phyloP scores from a whole-genome alignment of 2,797 vertebrate genomes.

The Coluber constrictor region DNA sequence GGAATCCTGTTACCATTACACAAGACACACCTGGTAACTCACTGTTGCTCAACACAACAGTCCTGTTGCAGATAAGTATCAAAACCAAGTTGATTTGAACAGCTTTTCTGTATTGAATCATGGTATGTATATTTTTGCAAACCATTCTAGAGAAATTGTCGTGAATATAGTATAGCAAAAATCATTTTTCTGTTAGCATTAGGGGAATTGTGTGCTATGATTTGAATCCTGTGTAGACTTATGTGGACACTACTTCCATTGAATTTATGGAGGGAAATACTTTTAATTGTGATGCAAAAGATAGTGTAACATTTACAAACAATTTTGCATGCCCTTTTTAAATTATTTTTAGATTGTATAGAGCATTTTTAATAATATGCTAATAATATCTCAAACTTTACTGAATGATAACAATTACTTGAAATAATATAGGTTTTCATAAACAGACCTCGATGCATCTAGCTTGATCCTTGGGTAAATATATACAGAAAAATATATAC shows the following conservation, averaged over 20 bases:
- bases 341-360: neutral
- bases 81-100: neutral
- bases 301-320: neutral
- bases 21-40: constrained; percentile 51
- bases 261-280: neutral
- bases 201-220: neutral
- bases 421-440: neutral
- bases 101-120: neutral
- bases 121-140: constrained; percentile 39
- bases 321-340: neutral
- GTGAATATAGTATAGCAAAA: neutral
- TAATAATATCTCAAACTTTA: neutral
- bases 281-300: neutral
- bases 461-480: neutral
- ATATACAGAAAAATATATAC: neutral
- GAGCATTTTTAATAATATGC: neutral
- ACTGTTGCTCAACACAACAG: constrained; percentile 31
- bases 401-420: neutral
- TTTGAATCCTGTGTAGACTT: neutral
- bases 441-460: neutral
- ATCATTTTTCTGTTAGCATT: neutral
- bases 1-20: constrained; percentile 33
- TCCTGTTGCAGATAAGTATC: neutral
- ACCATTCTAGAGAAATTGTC: neutral
- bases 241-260: neutral